Evolutionary conservation across 2,888 invertebrate species (phyloP).

Genomic region (Monopis laevigella): DNA sequence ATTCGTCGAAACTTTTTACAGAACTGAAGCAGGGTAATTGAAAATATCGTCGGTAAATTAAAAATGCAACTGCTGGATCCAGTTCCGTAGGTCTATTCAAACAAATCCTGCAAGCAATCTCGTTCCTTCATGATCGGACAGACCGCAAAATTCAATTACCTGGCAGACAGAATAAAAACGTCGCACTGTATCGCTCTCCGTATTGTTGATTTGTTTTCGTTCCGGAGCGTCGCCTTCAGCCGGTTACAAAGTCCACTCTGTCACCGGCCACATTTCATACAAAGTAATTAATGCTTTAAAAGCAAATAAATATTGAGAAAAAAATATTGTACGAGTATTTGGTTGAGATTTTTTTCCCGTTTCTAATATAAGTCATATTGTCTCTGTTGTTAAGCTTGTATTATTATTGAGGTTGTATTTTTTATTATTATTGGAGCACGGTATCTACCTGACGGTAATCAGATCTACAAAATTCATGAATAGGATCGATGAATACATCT

Average conservation of each 20-base stretch:
- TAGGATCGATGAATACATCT: too few species aligned
- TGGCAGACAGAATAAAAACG: slow-evolving; percentile 58
- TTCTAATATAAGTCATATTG: too few species aligned
- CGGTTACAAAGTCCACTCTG: neutral
- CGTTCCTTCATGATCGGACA: slow-evolving; percentile 38
- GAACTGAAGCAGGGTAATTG: too few species aligned
- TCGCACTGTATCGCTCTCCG: slow-evolving; percentile 28
- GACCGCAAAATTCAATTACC: slow-evolving; percentile 60
- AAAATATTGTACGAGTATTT: too few species aligned
- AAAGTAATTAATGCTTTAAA: slow-evolving; percentile 8
- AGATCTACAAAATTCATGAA: too few species aligned
- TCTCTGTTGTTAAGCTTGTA: too few species aligned
- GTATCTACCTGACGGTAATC: too few species aligned
- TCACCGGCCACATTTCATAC: slow-evolving; percentile 1
- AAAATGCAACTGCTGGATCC: neutral
- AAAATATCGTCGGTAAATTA: slow-evolving; percentile 3
- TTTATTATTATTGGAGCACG: too few species aligned
- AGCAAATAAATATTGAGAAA: too few species aligned
- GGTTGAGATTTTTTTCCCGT: too few species aligned
- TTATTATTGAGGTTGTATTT: too few species aligned
- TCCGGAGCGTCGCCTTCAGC: slow-evolving; percentile 34
- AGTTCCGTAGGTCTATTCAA: slow-evolving; percentile 5
- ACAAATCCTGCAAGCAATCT: slow-evolving; percentile 13
- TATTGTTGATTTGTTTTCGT: slow-evolving; percentile 52
- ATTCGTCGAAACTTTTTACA: too few species aligned